phyloP scores from a whole-genome alignment of 2,888 invertebrate species.

The Acronicta aceris region DNA sequence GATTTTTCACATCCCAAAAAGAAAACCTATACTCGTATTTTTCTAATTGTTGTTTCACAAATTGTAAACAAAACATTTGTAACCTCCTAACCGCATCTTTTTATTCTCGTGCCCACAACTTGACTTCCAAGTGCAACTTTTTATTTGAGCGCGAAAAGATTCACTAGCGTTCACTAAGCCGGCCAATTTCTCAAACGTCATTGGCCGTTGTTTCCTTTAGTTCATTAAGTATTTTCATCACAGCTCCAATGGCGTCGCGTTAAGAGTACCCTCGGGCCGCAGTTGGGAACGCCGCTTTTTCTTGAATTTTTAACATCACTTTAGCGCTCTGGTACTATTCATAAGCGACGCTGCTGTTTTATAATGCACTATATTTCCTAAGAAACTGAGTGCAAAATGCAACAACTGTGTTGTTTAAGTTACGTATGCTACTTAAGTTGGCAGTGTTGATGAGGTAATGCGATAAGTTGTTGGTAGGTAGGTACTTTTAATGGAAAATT shows the following conservation, averaged over 20 bases:
- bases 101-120: neutral
- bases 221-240: constrained; percentile 79
- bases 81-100: too few species aligned
- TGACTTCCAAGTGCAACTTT: constrained; percentile 1
- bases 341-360: constrained; percentile 54
- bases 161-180: constrained; percentile 27
- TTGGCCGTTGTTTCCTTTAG: constrained; percentile 62
- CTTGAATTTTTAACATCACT: constrained; percentile 82
- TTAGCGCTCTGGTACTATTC: constrained; percentile 67
- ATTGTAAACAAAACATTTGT: too few species aligned
- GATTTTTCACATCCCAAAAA: too few species aligned
- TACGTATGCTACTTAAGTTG: constrained; percentile 29
- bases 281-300: constrained; percentile 76
- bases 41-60: too few species aligned
- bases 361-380: constrained; percentile 46
- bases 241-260: constrained; percentile 64
- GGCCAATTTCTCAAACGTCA: constrained; percentile 51
- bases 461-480: constrained; percentile 36
- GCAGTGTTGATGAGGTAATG: constrained; percentile 26
- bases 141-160: constrained; percentile 15
- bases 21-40: too few species aligned
- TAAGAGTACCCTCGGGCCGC: constrained; percentile 76
- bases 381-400: constrained; percentile 45
- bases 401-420: constrained; percentile 17
- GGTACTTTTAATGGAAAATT: constrained; percentile 28